phyloP scores from a whole-genome alignment of 2,797 vertebrate genomes.

The Limosa lapponica region DNA sequence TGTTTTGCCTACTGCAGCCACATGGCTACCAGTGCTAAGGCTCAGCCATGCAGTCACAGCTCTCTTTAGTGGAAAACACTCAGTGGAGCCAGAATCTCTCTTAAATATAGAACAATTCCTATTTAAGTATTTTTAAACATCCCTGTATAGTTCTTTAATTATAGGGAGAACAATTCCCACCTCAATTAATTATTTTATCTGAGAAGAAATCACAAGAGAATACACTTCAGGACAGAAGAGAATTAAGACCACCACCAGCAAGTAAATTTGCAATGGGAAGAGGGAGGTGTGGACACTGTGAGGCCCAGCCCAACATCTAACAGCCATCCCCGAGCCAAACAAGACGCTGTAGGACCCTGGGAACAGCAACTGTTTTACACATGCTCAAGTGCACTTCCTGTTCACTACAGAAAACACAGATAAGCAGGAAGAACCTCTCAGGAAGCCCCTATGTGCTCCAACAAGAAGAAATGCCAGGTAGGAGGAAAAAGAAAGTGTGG shows the following conservation, averaged over 20 bases:
- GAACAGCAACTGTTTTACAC: not conserved
- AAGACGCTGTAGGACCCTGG: not conserved
- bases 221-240: not conserved
- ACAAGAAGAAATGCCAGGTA: not conserved
- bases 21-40: accelerated
- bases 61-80: not conserved
- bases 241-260: not conserved
- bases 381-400: not conserved
- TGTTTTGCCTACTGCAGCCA: not conserved
- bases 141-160: not conserved
- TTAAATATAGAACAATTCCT: not conserved
- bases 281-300: not conserved
- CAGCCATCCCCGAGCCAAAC: not conserved
- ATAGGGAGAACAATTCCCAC: not conserved
- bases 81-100: not conserved
- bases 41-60: not conserved
- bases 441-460: not conserved
- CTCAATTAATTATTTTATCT: not conserved
- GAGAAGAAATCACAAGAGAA: not conserved
- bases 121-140: not conserved
- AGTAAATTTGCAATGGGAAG: not conserved
- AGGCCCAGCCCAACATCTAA: not conserved
- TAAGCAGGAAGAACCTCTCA: not conserved
- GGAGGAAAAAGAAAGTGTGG: not conserved
- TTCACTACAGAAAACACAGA: not conserved